Conservation (phyloP, 2,113 vertebrate species). For the Bettongia penicillata region DNA sequence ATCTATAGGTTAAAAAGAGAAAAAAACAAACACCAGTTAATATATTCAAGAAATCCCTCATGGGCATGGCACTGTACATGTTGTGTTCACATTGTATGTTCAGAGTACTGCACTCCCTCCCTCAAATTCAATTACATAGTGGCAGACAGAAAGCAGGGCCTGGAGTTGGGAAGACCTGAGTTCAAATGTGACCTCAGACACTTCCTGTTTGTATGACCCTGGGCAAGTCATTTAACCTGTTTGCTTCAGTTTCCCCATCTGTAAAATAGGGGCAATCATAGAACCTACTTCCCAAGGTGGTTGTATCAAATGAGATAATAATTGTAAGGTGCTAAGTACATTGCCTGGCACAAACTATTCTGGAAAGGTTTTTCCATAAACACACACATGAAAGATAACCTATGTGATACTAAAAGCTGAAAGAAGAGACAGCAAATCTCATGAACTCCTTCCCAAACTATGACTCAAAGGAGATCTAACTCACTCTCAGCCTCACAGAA, state of each 20-base stretch:
- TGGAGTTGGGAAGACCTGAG: background rate
- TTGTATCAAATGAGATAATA: background rate
- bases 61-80: background rate
- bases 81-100: background rate
- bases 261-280: background rate
- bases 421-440: background rate
- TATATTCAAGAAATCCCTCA: background rate
- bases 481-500: background rate
- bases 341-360: too few relatives aligned
- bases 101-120: background rate
- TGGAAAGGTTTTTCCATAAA: too few relatives aligned
- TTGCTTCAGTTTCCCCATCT: background rate
- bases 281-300: background rate
- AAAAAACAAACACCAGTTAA: background rate
- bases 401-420: background rate
- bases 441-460: background rate
- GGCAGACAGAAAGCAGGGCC: background rate
- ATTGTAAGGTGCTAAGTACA: background rate
- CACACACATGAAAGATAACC: background rate
- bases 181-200: background rate
- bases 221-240: background rate
- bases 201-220: background rate
- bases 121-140: background rate
- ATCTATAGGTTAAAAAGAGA: constrained; percentile 85
- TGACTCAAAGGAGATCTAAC: background rate